Percentiles rank a stretch among this genome's conserved stretches.
These are phyloP conservation scores for Cantharis rustica DNA, from an alignment of 2,888 invertebrate species.

Conservation along the genomic window DNA sequence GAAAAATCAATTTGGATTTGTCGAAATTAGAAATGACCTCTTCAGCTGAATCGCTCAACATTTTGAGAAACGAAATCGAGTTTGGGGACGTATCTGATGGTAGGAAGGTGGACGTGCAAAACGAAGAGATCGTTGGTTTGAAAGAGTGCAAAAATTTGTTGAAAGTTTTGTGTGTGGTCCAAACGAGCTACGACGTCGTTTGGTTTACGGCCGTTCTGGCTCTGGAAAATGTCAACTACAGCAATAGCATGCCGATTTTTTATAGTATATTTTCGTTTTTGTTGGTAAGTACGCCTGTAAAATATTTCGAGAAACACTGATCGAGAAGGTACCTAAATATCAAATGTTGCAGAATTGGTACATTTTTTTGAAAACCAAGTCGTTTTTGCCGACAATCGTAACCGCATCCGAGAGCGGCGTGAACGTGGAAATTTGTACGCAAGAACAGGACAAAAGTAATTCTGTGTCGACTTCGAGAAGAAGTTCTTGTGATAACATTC, in stretches of 20 bases:
- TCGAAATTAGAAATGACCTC: slow-evolving; percentile 51
- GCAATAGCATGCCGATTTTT: slow-evolving; percentile 64
- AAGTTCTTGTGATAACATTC: slow-evolving; percentile 53
- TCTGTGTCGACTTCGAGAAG: slow-evolving; percentile 34
- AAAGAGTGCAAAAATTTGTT: slow-evolving; percentile 65
- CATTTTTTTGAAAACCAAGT: slow-evolving; percentile 51
- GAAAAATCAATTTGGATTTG: slow-evolving; percentile 55
- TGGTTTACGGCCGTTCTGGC: slow-evolving; percentile 78
- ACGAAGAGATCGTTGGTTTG: slow-evolving; percentile 54
- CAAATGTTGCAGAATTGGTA: slow-evolving; percentile 53
- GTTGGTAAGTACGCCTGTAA: slow-evolving; percentile 57
- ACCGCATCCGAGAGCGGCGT: slow-evolving; percentile 7
- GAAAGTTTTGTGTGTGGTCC: slow-evolving; percentile 67
- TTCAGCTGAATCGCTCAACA: slow-evolving; percentile 52
- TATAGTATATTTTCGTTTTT: slow-evolving; percentile 62
- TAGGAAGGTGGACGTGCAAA: slow-evolving; percentile 39
- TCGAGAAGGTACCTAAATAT: neutral
- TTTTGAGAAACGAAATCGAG: slow-evolving; percentile 48
- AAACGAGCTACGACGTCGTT: slow-evolving; percentile 72
- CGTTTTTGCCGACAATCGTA: slow-evolving; percentile 46
- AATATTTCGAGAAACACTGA: neutral
- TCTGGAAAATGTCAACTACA: slow-evolving; percentile 67
- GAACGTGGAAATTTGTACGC: slow-evolving; percentile 19
- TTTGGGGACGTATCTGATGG: slow-evolving; percentile 39
- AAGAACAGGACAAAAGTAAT: slow-evolving; percentile 24